These are phyloP conservation scores for Meteorus colon DNA, from an alignment of 2,888 invertebrate genomes.

Conservation along the genomic window DNA sequence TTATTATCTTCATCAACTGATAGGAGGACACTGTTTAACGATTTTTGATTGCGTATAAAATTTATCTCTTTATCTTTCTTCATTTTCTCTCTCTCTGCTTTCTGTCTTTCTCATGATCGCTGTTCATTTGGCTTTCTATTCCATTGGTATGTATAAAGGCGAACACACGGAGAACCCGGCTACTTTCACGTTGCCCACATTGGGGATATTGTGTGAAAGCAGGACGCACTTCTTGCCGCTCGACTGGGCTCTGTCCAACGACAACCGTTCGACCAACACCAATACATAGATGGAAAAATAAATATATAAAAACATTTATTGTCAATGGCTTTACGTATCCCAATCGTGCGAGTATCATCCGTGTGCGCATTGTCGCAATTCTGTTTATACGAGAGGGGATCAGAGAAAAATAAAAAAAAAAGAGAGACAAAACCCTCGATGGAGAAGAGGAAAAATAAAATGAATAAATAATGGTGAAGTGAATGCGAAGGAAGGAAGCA, in stretches of 20 bases:
- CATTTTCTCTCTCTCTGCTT: neutral
- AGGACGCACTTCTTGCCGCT: constrained; percentile 68
- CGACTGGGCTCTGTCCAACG: constrained; percentile 29
- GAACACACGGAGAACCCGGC: constrained; percentile 66
- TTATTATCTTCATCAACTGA: neutral
- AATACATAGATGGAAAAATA: neutral
- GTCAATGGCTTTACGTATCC: neutral
- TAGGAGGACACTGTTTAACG: constrained; percentile 54
- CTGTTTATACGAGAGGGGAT: constrained; percentile 47
- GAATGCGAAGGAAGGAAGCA: constrained; percentile 28
- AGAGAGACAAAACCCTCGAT: neutral
- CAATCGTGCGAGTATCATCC: neutral
- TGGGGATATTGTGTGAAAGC: constrained; percentile 72
- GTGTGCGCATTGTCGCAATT: neutral
- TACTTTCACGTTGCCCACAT: constrained; percentile 69
- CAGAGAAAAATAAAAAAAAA: constrained; percentile 51
- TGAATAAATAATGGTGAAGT: constrained; percentile 7
- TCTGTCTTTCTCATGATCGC: neutral
- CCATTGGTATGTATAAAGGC: constrained; percentile 72
- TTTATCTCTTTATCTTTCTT: constrained; percentile 59
- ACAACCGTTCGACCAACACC: constrained; percentile 11
- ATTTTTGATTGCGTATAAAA: constrained; percentile 71
- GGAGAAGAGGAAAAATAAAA: constrained; percentile 6
- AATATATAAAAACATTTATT: neutral
- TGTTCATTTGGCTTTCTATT: constrained; percentile 70